Evolutionary conservation across 2,888 invertebrate species (phyloP), one percentile per base, ranked within the genome.

Genomic region (Oscheius sp.): DNA sequence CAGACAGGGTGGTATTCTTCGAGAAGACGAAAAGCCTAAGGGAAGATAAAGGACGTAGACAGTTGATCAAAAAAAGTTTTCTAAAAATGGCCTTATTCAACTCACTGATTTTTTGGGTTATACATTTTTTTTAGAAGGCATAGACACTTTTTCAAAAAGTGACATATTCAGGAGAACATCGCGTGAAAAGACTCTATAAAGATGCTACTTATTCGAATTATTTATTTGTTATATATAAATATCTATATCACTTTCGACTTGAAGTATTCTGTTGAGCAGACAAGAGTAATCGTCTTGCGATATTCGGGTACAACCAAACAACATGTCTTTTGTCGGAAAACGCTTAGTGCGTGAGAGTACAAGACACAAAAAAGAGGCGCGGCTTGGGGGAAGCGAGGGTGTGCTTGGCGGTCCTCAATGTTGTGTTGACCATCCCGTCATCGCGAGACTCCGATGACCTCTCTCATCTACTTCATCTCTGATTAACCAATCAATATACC

Each of bases 291-390:
- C n/a, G n/a, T n/a, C n/a, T n/a, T n/a, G n/a, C n/a, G n/a, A n/a
- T n/a, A n/a, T n/a, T n/a, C n/a, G n/a, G 54, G 54, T 32, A 54
- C 54, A 33, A 33, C 54, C 59, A 59, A 59, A 59, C 59, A 59
- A 59, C 12, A 20, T 22, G 24, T 32, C 59, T 30, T 59, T 59
- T 59, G 57, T 59, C 59, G 59, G 59, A 59, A 54, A 59, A 59
- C 59, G 59, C 44, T 59, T 44, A 44, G 59, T 44, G 59, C 59
- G 59, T 59, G 59, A 59, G 59, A 59, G 59, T 59, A 59, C 59
- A 59, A 59, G 59, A 59, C 59, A 41, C 59, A 59, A 59, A 59
- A 36, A 59, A 59, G 59, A 59, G 59, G 59, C 59, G 59, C 59
- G 59, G 59, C 41, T 59, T 59, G 59, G 44, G n/a, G 44, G 59